Base-by-base conservation (phyloP, 2,888 invertebrate species). In the Caenorhabditis japonica region DNA sequence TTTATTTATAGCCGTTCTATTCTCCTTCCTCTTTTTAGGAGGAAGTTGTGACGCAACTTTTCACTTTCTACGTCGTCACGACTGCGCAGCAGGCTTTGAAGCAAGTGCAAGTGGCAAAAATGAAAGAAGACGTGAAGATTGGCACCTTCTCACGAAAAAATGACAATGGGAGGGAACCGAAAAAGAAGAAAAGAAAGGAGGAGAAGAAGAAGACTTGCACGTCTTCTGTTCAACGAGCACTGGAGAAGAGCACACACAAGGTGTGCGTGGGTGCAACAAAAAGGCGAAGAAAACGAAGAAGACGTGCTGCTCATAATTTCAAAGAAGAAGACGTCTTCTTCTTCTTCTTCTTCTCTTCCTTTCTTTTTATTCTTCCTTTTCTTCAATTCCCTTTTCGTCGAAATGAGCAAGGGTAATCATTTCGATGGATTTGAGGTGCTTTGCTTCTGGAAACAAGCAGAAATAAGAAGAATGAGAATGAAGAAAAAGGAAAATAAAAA, bases 351-450 rank as follows among this genome's bases (percentile, higher is more conserved):
- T n/a, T n/a, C n/a, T n/a, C n/a, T n/a, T n/a, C n/a, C n/a, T n/a
- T n/a, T n/a, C n/a, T n/a, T n/a, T n/a, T n/a, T n/a, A n/a, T n/a
- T n/a, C n/a, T n/a, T n/a, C n/a, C n/a, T n/a, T n/a, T n/a, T n/a
- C n/a, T n/a, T n/a, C n/a, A n/a, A n/a, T n/a, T n/a, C n/a, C n/a
- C n/a, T n/a, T n/a, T n/a, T n/a, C n/a, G n/a, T n/a, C n/a, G n/a
- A n/a, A n/a, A n/a, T n/a, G n/a, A n/a, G n/a, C n/a, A n/a, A n/a
- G 62, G 62, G 62, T 62, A 62, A 62, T 62, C 62, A 53, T 56
- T 59, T 49, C 41, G 34, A 36, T 34, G 53, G 43, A 55, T n/a
- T 15, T 21, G 36, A 51, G 43, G n/a, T n/a, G n/a, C n/a, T n/a
- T n/a, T n/a, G n/a, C n/a, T n/a, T n/a, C n/a, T n/a, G n/a, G 30